Evolutionary conservation across 2,113 vertebrate genomes (phyloP), one percentile per base, ranked within the genome.

Genomic region (Brienomyrus longianalis): DNA sequence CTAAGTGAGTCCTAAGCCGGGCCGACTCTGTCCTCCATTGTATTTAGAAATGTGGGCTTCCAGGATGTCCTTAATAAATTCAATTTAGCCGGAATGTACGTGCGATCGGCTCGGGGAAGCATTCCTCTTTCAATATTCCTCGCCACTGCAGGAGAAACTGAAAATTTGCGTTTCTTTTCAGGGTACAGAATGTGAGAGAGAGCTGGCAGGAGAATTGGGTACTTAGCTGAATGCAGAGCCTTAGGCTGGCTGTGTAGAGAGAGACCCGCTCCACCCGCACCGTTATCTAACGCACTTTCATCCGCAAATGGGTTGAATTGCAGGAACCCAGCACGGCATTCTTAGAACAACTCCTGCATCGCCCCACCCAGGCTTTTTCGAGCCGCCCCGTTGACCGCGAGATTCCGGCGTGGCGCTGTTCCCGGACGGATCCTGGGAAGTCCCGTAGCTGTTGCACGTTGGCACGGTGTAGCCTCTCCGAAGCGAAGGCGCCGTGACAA

Each of bases 141-240:
- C 23, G 45, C 86, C 59, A 45, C 86, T 47, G 62, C 84, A n/a
- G 88, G 90, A 90, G 48, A 89, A 88, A 31, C 48, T 89, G 74
- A 52, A 87, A n/a, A 54, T 31, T 51, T 86, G n/a, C 2, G 77
- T 27, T 84, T 45, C 83, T 45, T 83, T 56, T 89, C 31, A 83
- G 48, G 11, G 45, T 39, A 43, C n/a, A 7, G 31, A 48, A 31
- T 27, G 48, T 88, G 85, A 88, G 87, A 90, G 86, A 86, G 89
- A 89, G 91, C 88, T 90, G 90, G 39, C 27, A 5, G 90, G 89
- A 90, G 3, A 47, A 50, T 51, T 51, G 86, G 83, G 74, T 89
- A 92, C 90, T 92, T 92, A 93, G 92, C 90, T 92, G 90, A 93
- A 93, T 31, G 88, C 89, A 92, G 48, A 52, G 35, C 85, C n/a